Evolutionary conservation across 2,797 vertebrate genomes (phyloP).

Genomic region (Dipus sagitta): DNA sequence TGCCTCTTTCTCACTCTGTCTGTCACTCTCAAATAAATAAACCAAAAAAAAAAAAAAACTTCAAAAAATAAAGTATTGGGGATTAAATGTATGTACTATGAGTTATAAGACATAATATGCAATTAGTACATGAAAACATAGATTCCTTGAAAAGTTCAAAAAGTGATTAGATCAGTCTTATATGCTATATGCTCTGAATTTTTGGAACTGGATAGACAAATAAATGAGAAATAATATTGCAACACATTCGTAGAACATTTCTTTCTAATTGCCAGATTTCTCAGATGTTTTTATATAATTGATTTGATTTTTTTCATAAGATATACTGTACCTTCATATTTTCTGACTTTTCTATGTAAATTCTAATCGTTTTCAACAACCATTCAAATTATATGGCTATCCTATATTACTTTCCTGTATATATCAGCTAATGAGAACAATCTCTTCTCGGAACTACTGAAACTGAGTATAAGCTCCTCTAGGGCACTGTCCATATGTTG

Average conservation of each 20-base stretch:
- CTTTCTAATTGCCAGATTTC: background rate
- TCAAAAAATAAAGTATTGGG: background rate
- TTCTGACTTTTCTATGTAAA: background rate
- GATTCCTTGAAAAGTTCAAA: background rate
- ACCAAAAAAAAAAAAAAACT: too few relatives aligned
- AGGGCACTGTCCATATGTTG: background rate
- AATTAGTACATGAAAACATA: too few relatives aligned
- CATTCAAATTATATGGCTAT: background rate
- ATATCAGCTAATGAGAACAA: background rate
- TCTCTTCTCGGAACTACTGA: background rate
- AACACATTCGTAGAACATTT: background rate
- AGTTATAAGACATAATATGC: background rate
- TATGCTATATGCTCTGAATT: fast-evolving
- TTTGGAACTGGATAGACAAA: background rate
- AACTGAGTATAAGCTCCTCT: background rate
- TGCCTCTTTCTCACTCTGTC: too few relatives aligned
- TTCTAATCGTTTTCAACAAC: background rate
- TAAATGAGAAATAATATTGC: too few relatives aligned
- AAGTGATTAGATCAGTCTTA: background rate
- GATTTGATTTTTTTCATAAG: background rate
- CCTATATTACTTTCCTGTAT: background rate
- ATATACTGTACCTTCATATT: background rate
- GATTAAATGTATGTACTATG: background rate
- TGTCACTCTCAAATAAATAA: too few relatives aligned
- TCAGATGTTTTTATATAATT: too few relatives aligned